A percentile compares a stretch with the other conserved stretches of the same genome.
phyloP scores from a whole-genome alignment of 2,888 invertebrate genomes.

The Limenitis camilla region DNA sequence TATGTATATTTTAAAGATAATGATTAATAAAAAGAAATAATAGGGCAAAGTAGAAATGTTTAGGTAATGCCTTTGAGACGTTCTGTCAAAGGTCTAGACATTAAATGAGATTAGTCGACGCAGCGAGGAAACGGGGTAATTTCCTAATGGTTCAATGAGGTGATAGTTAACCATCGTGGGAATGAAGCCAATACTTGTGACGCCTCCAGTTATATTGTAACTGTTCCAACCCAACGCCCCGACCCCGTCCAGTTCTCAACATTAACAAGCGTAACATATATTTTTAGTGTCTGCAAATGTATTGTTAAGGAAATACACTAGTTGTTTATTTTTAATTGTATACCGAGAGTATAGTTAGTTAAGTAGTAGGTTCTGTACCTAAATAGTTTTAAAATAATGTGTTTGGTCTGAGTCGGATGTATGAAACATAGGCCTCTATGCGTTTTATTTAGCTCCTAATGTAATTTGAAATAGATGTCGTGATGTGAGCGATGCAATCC shows the following conservation, averaged over 20 bases:
- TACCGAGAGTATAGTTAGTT: too few species aligned
- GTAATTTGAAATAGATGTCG: too few species aligned
- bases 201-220: slow-evolving; percentile 22
- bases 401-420: too few species aligned
- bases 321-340: too few species aligned
- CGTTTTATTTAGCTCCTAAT: too few species aligned
- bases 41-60: background rate
- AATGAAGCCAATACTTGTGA: slow-evolving; percentile 46
- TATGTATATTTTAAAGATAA: too few species aligned
- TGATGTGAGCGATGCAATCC: too few species aligned
- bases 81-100: slow-evolving; percentile 29
- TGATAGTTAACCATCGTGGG: slow-evolving; percentile 58
- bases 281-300: slow-evolving; percentile 1
- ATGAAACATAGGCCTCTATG: too few species aligned
- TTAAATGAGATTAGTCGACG: slow-evolving; percentile 48
- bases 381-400: too few species aligned
- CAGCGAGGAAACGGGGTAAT: slow-evolving; percentile 48
- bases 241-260: slow-evolving; percentile 1
- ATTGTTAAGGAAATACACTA: too few species aligned
- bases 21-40: too few species aligned
- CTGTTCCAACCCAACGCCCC: slow-evolving; percentile 8
- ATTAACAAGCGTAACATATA: slow-evolving; percentile 1
- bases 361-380: too few species aligned
- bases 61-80: slow-evolving; percentile 12
- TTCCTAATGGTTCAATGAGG: slow-evolving; percentile 57